Evolutionary conservation across 2,797 vertebrate species (phyloP).

Genomic region (Lepilemur septentrionalis): DNA sequence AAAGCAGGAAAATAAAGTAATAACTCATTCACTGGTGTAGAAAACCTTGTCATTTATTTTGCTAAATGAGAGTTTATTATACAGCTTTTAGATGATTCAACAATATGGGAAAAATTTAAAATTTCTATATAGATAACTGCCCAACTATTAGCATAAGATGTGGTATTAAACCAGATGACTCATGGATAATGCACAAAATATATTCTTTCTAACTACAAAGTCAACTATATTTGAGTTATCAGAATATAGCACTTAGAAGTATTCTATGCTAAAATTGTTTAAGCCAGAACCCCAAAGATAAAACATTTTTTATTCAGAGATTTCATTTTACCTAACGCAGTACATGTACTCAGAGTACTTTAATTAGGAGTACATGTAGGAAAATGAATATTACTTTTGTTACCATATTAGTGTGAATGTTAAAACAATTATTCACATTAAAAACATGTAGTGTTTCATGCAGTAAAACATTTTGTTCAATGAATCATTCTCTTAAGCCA

Average conservation of each 20-base stretch:
- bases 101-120: not conserved
- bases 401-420: not conserved
- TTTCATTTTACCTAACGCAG: not conserved
- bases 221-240: not conserved
- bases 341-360: not conserved
- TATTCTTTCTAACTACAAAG: not conserved
- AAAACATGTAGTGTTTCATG: not conserved
- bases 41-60: not conserved
- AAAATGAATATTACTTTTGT: not conserved
- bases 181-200: not conserved
- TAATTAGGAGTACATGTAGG: not conserved
- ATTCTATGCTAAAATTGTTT: not conserved
- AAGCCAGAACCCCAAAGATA: not conserved
- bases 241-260: not conserved
- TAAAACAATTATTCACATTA: not conserved
- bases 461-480: not conserved
- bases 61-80: not conserved
- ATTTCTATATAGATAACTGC: not conserved
- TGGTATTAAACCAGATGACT: not conserved
- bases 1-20: not conserved
- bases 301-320: slow-evolving; percentile 37
- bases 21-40: not conserved
- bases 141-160: not conserved
- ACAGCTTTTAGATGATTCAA: not conserved
- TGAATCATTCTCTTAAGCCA: not conserved